Percentiles rank a stretch among this genome's conserved stretches.
phyloP scores from a whole-genome alignment of 2,113 vertebrate species.

The Ameiurus melas region DNA sequence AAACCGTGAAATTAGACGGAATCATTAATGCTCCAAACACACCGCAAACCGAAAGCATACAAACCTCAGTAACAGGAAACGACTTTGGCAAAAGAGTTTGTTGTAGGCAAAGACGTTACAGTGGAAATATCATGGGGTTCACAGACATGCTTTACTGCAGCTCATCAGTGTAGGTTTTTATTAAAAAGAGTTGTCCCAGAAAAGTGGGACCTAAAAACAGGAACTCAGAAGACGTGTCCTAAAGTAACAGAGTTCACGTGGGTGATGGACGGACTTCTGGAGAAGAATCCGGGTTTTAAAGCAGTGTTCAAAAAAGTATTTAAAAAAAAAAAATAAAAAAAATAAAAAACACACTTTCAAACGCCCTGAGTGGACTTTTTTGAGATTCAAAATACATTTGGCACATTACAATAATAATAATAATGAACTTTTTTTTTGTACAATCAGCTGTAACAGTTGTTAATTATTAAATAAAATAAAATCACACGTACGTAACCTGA shows the following conservation, averaged over 20 bases:
- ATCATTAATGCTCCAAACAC: slow-evolving; percentile 18
- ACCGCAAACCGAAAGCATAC: not conserved
- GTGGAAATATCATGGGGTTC: not conserved
- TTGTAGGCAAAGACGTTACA: not conserved
- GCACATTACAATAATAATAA: not conserved
- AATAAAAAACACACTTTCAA: not conserved
- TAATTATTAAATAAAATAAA: not conserved
- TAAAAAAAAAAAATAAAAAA: no score
- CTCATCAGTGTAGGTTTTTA: not conserved
- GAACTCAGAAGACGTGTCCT: not conserved
- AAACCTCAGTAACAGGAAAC: slow-evolving; percentile 10
- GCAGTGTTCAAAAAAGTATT: not conserved
- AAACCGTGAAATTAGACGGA: slow-evolving; percentile 43
- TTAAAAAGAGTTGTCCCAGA: not conserved
- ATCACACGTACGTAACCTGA: not conserved
- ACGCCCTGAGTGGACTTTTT: not conserved
- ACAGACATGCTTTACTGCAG: not conserved
- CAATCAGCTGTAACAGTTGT: not conserved
- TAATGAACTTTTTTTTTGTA: not conserved
- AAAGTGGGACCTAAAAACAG: not conserved
- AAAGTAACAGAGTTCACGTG: not conserved
- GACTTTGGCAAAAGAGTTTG: slow-evolving; percentile 16
- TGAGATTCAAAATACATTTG: not conserved
- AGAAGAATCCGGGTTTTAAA: not conserved
- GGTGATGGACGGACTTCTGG: not conserved